Percentiles rank a stretch among this genome's conserved stretches.
phyloP scores from a whole-genome alignment of 2,113 vertebrate genomes.

The Cygnus buccinator region DNA sequence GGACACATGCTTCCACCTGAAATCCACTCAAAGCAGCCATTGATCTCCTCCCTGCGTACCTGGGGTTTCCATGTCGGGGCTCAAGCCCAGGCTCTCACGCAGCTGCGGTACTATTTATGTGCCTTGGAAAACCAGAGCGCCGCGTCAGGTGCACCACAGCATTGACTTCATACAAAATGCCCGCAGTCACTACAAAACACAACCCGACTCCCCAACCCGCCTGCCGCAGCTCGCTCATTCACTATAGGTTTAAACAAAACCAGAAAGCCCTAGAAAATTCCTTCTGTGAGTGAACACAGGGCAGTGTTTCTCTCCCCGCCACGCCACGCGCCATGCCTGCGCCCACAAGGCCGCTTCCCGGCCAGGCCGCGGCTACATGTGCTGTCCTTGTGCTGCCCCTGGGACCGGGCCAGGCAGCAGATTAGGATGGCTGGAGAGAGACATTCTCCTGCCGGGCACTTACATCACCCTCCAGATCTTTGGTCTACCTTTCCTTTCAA shows the following conservation, averaged over 20 bases:
- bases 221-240: accelerated
- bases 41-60: accelerated
- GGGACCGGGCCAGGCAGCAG: not conserved
- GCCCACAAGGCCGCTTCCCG: accelerated
- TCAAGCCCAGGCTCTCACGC: not conserved
- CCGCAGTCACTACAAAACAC: not conserved
- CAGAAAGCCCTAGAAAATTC: not conserved
- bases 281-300: not conserved
- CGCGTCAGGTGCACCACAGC: not conserved
- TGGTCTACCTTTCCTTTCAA: not conserved
- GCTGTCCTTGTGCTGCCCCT: not conserved
- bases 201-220: not conserved
- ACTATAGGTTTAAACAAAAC: not conserved
- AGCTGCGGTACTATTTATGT: accelerated
- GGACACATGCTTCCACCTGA: accelerated
- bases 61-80: not conserved
- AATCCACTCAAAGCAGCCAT: not conserved
- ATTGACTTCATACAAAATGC: not conserved
- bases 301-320: accelerated
- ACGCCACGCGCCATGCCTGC: accelerated
- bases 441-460: not conserved
- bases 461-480: not conserved
- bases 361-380: accelerated
- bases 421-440: not conserved
- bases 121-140: not conserved